Percentiles rank a stretch among this genome's conserved stretches.
phyloP scores from a whole-genome alignment of 1,140 invertebrate species.

The Lasioglossum albipes region DNA sequence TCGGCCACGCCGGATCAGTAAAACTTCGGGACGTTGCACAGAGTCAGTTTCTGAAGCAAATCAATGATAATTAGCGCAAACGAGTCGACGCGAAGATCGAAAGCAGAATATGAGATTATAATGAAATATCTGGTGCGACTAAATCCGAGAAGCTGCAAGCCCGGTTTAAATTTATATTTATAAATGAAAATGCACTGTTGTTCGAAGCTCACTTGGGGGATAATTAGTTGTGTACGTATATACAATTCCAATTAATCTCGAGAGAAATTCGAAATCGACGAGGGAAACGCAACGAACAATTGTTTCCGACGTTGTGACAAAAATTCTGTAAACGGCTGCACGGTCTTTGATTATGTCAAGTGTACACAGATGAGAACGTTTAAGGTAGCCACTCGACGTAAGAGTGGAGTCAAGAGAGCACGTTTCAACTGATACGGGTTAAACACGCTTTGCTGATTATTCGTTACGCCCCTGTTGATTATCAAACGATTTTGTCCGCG shows the following conservation, averaged over 20 bases:
- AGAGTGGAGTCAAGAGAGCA: neutral
- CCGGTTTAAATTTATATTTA: too few species aligned
- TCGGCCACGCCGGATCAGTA: neutral
- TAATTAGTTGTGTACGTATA: too few species aligned
- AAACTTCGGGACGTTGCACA: neutral
- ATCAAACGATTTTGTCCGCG: slow-evolving; percentile 21
- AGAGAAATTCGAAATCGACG: too few species aligned
- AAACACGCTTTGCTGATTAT: slow-evolving; percentile 24
- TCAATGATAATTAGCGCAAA: too few species aligned
- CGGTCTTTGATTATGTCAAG: neutral
- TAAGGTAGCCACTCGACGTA: neutral
- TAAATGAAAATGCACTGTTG: too few species aligned
- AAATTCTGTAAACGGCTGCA: neutral
- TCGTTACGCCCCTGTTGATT: slow-evolving; percentile 5
- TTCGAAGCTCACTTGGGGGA: too few species aligned
- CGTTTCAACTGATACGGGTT: slow-evolving; percentile 8
- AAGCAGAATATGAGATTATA: too few species aligned
- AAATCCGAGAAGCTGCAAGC: too few species aligned
- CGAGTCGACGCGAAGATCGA: too few species aligned
- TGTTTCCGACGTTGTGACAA: too few species aligned
- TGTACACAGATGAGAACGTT: neutral
- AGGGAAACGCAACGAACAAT: neutral
- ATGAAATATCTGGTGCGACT: too few species aligned
- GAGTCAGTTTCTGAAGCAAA: neutral
- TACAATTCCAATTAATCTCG: too few species aligned